Evolutionary conservation across 2,797 vertebrate species (phyloP).

Genomic region (Neosilurus hyrtlii): DNA sequence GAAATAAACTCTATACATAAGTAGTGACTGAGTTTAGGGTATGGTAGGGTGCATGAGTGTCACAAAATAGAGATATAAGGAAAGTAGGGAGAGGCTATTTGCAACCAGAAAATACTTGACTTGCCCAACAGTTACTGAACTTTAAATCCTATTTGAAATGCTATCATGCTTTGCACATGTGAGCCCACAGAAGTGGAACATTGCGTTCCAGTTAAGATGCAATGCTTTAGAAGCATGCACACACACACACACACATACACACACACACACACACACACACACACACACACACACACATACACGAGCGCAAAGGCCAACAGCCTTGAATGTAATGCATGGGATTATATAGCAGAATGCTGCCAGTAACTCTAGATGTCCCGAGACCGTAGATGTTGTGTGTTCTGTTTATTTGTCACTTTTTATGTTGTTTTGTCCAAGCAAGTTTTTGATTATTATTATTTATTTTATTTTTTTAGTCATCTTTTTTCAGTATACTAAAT

Average conservation of each 20-base stretch:
- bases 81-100: background rate
- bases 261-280: too few species aligned
- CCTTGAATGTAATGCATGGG: conserved; percentile 14
- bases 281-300: background rate
- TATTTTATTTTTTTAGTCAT: background rate
- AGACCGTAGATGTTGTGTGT: background rate
- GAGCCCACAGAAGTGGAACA: background rate
- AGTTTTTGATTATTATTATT: background rate
- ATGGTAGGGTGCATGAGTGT: background rate
- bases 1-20: conserved; percentile 21
- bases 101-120: background rate
- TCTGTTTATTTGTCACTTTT: background rate
- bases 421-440: background rate
- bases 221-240: conserved; percentile 1
- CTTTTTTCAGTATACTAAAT: background rate
- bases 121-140: background rate
- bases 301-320: background rate
- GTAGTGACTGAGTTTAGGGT: conserved; percentile 2
- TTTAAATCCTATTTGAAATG: background rate
- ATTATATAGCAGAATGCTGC: conserved; percentile 17
- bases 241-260: background rate
- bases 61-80: background rate
- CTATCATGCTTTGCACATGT: background rate
- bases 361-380: conserved; percentile 4
- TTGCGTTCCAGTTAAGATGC: conserved; percentile 15